Evolutionary conservation across 2,888 invertebrate species (phyloP).

Genomic region (Mythimna vitellina): DNA sequence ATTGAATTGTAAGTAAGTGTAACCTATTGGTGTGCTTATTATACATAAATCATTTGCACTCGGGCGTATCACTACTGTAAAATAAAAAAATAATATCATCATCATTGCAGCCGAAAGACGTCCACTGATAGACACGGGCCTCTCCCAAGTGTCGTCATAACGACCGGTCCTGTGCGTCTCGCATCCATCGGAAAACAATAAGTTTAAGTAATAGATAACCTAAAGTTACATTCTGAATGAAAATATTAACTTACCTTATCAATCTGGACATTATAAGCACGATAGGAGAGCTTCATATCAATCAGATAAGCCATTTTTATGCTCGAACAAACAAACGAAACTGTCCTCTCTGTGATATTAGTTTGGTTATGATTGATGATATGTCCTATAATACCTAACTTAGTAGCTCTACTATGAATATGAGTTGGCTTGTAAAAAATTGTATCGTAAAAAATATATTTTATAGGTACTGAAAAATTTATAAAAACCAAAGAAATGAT

Average conservation of each 20-base stretch:
- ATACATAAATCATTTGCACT: too few relatives aligned
- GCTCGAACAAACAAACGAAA: conserved; percentile 43
- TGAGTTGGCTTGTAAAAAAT: neutral
- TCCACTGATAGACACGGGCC: too few relatives aligned
- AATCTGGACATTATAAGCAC: conserved; percentile 32
- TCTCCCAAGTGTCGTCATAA: too few relatives aligned
- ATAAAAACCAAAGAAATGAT: neutral
- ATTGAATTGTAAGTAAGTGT: too few relatives aligned
- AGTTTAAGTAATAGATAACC: too few relatives aligned
- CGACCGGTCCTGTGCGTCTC: too few relatives aligned
- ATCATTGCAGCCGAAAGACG: too few relatives aligned
- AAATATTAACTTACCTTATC: conserved; percentile 25
- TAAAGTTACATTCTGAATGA: neutral
- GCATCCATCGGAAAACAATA: too few relatives aligned
- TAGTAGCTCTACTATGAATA: conserved; percentile 6
- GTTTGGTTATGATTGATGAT: conserved; percentile 50
- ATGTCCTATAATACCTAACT: conserved; percentile 22
- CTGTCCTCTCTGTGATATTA: conserved; percentile 51
- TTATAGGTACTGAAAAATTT: neutral
- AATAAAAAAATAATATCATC: too few relatives aligned
- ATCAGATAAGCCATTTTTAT: conserved; percentile 49
- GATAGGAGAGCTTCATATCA: conserved; percentile 45
- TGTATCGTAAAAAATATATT: neutral
- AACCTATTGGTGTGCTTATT: too few relatives aligned
- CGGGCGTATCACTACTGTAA: too few relatives aligned